Percentiles rank a stretch among this genome's conserved stretches.
These are phyloP conservation scores for Leucoma salicis DNA, from an alignment of 2,888 invertebrate species.

Conservation along the genomic window DNA sequence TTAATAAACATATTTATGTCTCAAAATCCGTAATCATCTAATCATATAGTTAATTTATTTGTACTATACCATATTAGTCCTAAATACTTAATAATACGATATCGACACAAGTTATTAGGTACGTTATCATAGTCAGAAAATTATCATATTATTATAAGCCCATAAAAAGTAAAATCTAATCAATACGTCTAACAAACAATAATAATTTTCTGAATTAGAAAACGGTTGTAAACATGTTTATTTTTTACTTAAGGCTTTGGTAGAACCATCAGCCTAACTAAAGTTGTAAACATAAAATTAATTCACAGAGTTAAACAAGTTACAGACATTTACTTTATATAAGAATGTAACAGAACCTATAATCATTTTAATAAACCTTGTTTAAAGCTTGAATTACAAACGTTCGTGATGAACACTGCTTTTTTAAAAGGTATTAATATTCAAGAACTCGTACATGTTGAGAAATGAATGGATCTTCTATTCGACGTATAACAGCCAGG, in stretches of 20 bases:
- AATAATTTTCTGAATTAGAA: conserved; percentile 21
- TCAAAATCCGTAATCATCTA: too few relatives aligned
- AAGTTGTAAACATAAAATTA: conserved; percentile 10
- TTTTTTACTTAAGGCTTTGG: too few relatives aligned
- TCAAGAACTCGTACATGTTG: conserved; percentile 5
- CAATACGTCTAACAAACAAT: conserved; percentile 21
- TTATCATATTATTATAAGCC: conserved; percentile 8
- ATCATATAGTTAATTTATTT: too few relatives aligned
- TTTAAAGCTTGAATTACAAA: conserved; percentile 21
- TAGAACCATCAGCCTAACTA: too few relatives aligned
- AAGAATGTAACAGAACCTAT: conserved; percentile 14
- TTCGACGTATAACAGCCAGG: conserved; percentile 29
- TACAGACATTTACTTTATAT: conserved; percentile 6
- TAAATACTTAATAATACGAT: conserved; percentile 13
- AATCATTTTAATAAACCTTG: conserved; percentile 16
- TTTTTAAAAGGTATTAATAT: conserved; percentile 17
- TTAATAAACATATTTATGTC: too few relatives aligned
- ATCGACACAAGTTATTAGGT: not conserved
- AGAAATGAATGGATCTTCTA: conserved; percentile 28
- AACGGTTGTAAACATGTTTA: conserved; percentile 16
- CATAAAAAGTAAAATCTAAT: conserved; percentile 24
- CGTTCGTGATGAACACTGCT: not conserved
- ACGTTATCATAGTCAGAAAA: conserved; percentile 20
- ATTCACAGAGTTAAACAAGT: conserved; percentile 12
- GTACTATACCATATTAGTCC: too few relatives aligned